phyloP scores from a whole-genome alignment of 2,888 invertebrate species.

The Cryptus viduatorius region DNA sequence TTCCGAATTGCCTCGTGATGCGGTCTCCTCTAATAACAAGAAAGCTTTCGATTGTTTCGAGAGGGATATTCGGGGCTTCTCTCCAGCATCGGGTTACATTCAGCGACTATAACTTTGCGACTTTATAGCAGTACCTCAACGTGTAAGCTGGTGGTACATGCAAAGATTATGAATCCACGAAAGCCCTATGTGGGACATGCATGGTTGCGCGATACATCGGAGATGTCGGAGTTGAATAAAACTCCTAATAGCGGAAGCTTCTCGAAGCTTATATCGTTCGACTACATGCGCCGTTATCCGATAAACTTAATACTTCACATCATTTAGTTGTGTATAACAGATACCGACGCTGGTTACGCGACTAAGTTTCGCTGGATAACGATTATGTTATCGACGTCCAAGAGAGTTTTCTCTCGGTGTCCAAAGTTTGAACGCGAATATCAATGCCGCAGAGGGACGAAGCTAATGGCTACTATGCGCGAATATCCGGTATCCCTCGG shows the following conservation, averaged over 20 bases:
- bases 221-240: slow-evolving; percentile 42
- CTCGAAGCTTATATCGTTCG: slow-evolving; percentile 55
- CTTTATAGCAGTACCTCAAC: not conserved
- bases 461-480: slow-evolving; percentile 21
- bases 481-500: not conserved
- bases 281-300: slow-evolving; percentile 34
- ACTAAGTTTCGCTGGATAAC: slow-evolving; percentile 29
- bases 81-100: not conserved
- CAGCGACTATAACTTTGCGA: not conserved
- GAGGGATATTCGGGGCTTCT: no score
- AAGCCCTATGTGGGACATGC: not conserved
- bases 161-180: slow-evolving; percentile 1
- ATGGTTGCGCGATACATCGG: slow-evolving; percentile 16
- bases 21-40: no score
- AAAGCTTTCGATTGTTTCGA: no score
- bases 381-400: slow-evolving; percentile 22
- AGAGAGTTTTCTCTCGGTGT: slow-evolving; percentile 13
- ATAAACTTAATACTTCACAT: slow-evolving; percentile 37
- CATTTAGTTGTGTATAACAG: not conserved
- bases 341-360: not conserved
- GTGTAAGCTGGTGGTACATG: not conserved
- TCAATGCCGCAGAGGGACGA: not conserved
- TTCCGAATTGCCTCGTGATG: no score
- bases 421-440: slow-evolving; percentile 17
- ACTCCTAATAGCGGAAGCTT: slow-evolving; percentile 50